Percentiles rank a stretch among this genome's conserved stretches.
phyloP scores from a whole-genome alignment of 2,113 vertebrate species.

The Lasiurus borealis region DNA sequence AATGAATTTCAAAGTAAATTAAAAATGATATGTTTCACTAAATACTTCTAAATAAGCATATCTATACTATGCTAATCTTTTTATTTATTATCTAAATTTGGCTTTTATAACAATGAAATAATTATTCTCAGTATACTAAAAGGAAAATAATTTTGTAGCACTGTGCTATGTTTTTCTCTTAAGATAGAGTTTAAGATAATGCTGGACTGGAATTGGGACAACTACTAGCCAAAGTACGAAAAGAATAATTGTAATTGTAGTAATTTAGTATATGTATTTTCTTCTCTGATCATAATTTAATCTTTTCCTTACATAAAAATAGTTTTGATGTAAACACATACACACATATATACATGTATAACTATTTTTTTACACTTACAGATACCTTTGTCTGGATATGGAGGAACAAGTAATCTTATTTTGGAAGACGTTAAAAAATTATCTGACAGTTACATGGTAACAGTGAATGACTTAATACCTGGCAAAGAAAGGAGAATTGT shows the following conservation, averaged over 20 bases:
- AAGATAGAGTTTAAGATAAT: neutral
- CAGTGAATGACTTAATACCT: constrained; percentile 85
- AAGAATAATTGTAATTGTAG: constrained; percentile 28
- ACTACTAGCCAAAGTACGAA: neutral
- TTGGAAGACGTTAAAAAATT: constrained; percentile 94
- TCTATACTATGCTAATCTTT: neutral
- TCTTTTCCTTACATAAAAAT: constrained; percentile 39
- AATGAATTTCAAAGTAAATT: constrained; percentile 43
- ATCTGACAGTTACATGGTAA: constrained; percentile 91
- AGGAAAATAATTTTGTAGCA: neutral
- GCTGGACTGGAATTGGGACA: neutral
- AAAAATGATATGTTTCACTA: neutral
- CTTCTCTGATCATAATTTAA: neutral
- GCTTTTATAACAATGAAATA: neutral
- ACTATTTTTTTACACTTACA: constrained; percentile 64
- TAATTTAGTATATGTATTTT: constrained; percentile 40
- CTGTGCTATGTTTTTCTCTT: constrained; percentile 40
- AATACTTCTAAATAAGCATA: neutral
- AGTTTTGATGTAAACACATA: neutral
- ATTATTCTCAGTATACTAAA: constrained; percentile 33
- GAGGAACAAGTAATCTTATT: constrained; percentile 95
- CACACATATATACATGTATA: neutral
- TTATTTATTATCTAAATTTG: neutral
- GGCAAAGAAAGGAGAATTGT: constrained; percentile 88
- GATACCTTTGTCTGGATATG: constrained; percentile 98